Evolutionary conservation across 2,113 vertebrate genomes (phyloP).

Genomic region (Pangasianodon hypophthalmus): DNA sequence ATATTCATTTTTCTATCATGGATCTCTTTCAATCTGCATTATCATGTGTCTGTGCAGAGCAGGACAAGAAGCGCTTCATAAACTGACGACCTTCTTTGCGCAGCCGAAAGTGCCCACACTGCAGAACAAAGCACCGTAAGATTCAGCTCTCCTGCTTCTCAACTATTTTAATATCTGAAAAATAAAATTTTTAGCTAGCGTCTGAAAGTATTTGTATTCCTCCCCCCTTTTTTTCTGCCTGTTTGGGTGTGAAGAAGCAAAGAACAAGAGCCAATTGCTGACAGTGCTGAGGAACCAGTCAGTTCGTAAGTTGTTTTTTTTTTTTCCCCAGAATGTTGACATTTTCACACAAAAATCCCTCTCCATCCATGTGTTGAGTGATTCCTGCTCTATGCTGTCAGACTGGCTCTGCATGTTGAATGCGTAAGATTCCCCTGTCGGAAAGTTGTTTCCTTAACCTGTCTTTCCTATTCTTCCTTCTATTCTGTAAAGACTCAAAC

Average conservation of each 20-base stretch:
- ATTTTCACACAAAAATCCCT: slow-evolving; percentile 23
- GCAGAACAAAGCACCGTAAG: slow-evolving; percentile 37
- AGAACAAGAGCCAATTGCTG: slow-evolving; percentile 22
- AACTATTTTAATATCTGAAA: not conserved
- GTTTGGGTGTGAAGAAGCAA: not conserved
- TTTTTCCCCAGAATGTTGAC: slow-evolving; percentile 22
- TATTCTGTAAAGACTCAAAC: slow-evolving; percentile 52
- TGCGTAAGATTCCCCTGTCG: not conserved
- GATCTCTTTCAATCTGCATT: not conserved
- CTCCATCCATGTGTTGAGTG: slow-evolving; percentile 33
- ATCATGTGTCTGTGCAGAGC: slow-evolving; percentile 63
- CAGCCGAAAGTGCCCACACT: slow-evolving; percentile 51
- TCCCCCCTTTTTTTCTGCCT: not conserved
- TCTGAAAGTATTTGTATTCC: not conserved
- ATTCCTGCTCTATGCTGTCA: slow-evolving; percentile 40
- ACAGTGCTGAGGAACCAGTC: slow-evolving; percentile 47
- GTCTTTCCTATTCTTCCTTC: slow-evolving; percentile 3
- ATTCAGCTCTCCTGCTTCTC: not conserved
- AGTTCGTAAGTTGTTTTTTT: slow-evolving; percentile 39
- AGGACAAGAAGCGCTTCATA: slow-evolving; percentile 75
- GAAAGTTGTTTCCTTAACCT: not conserved
- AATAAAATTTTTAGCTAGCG: not conserved
- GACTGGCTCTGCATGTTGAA: slow-evolving; percentile 47
- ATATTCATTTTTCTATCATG: not conserved
- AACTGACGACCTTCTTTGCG: slow-evolving; percentile 75